These are phyloP conservation scores for Umimayanthus kanabou DNA, from an alignment of 92 coral and sea anemone genomes.

Conservation along the genomic window DNA sequence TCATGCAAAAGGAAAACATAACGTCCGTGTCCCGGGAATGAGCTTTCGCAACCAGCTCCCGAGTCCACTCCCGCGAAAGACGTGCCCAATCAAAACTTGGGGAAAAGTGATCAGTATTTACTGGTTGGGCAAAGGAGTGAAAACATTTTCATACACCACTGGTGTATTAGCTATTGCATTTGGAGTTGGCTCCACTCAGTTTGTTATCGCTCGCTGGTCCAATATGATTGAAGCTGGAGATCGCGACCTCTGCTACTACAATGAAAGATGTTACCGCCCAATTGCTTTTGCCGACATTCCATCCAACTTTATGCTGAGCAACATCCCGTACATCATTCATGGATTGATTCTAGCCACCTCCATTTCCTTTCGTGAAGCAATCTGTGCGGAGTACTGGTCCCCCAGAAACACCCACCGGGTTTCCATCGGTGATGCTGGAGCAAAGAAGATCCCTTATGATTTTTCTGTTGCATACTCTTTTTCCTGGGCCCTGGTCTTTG, in stretches of 20 bases:
- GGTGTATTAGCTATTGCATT: slow-evolving; percentile 87
- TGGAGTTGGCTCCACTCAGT: slow-evolving; percentile 92
- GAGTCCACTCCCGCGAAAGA: slow-evolving; percentile 58
- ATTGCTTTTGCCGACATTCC: slow-evolving; percentile 86
- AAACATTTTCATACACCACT: slow-evolving; percentile 86
- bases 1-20: not conserved
- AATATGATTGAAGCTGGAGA: slow-evolving; percentile 88
- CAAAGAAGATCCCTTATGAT: slow-evolving; percentile 60
- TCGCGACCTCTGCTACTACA: slow-evolving; percentile 95
- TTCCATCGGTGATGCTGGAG: slow-evolving; percentile 2
- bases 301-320: slow-evolving; percentile 88
- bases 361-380: slow-evolving; percentile 87
- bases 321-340: slow-evolving; percentile 81
- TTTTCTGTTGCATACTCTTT: slow-evolving; percentile 89
- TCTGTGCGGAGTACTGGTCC: slow-evolving; percentile 49
- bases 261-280: slow-evolving; percentile 91
- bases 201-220: slow-evolving; percentile 92
- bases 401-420: slow-evolving; percentile 16
- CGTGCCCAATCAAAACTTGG: slow-evolving; percentile 75
- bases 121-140: slow-evolving; percentile 83
- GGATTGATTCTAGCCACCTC: slow-evolving; percentile 79
- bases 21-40: slow-evolving; percentile 40
- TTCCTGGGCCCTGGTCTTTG: slow-evolving; percentile 90
- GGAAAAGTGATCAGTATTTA: slow-evolving; percentile 56
- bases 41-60: slow-evolving; percentile 59